Percentiles rank a stretch among this genome's conserved stretches.
These are phyloP conservation scores for Eucidaris tribuloides DNA, from an alignment of 35 echinoderm and acorn worm species.

Conservation along the genomic window DNA sequence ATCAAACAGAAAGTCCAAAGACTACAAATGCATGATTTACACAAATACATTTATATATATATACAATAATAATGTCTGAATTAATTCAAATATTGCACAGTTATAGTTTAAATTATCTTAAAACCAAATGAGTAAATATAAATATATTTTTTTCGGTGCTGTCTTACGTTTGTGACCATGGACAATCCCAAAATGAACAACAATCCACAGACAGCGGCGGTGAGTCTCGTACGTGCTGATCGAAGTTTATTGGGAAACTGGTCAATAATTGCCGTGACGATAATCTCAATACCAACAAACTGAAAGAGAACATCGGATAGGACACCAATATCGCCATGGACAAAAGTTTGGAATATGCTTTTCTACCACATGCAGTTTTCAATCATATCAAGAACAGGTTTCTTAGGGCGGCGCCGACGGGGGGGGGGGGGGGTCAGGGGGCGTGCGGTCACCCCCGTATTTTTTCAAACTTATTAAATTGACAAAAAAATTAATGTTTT, in stretches of 20 bases:
- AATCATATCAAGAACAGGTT: no score
- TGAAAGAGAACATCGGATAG: no score
- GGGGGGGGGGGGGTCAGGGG: no score
- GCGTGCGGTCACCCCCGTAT: no score
- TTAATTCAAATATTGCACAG: background rate
- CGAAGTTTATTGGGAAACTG: background rate
- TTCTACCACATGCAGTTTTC: no score
- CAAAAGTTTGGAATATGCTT: no score
- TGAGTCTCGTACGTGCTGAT: background rate
- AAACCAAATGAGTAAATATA: background rate
- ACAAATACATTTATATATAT: background rate
- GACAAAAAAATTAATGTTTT: no score
- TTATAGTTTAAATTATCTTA: background rate
- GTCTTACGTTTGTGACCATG: conserved; percentile 4
- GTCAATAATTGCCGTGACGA: conserved; percentile 3
- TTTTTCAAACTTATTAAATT: no score
- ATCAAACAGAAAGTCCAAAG: no score
- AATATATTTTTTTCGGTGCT: background rate
- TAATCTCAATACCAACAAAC: conserved; percentile 4
- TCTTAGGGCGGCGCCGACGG: no score
- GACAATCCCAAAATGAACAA: background rate
- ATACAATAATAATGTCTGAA: background rate
- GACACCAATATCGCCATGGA: no score
- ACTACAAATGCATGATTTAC: no score
- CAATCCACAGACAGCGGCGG: background rate